phyloP scores from a whole-genome alignment of 2,797 vertebrate genomes.

The Myoxocephalus aenaeus region DNA sequence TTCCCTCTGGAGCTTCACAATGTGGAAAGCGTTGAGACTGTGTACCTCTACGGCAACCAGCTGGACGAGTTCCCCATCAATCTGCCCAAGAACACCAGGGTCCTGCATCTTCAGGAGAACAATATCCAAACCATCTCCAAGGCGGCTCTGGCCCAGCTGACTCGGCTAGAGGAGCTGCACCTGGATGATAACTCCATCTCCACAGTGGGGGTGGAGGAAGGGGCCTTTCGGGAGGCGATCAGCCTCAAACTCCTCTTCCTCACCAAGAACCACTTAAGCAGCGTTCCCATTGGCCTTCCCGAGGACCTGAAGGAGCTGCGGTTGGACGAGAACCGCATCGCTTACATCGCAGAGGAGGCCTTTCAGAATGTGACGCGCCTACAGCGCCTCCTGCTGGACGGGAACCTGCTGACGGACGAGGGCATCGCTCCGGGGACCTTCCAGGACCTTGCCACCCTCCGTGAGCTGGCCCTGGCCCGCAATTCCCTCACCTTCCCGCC shows the following conservation, averaged over 20 bases:
- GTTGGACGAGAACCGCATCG: conserved; percentile 96
- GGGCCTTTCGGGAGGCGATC: conserved; percentile 93
- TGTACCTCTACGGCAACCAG: conserved; percentile 96
- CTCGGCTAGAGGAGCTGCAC: conserved; percentile 93
- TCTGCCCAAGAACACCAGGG: conserved; percentile 93
- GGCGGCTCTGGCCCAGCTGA: conserved; percentile 92
- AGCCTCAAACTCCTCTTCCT: conserved; percentile 97
- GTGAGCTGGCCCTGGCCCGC: conserved; percentile 93
- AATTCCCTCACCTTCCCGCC: conserved; percentile 95
- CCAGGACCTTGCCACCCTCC: conserved; percentile 91
- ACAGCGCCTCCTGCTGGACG: conserved; percentile 94
- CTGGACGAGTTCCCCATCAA: conserved; percentile 98
- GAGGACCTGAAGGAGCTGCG: conserved; percentile 93
- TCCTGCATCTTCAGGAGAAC: conserved; percentile 98
- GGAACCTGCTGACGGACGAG: conserved; percentile 95
- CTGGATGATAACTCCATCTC: conserved; percentile 99
- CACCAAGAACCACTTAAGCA: conserved; percentile 98
- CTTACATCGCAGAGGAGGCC: conserved; percentile 93
- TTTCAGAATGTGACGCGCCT: conserved; percentile 95
- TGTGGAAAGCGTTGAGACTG: conserved; percentile 93
- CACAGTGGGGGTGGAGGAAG: conserved; percentile 97
- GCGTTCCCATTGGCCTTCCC: conserved; percentile 94
- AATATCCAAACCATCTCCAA: conserved; percentile 98
- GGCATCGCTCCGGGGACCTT: conserved; percentile 95
- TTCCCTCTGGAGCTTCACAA: conserved; percentile 95